Evolutionary conservation across 2,797 vertebrate genomes (phyloP).

Genomic region (Austrolebias charrua): DNA sequence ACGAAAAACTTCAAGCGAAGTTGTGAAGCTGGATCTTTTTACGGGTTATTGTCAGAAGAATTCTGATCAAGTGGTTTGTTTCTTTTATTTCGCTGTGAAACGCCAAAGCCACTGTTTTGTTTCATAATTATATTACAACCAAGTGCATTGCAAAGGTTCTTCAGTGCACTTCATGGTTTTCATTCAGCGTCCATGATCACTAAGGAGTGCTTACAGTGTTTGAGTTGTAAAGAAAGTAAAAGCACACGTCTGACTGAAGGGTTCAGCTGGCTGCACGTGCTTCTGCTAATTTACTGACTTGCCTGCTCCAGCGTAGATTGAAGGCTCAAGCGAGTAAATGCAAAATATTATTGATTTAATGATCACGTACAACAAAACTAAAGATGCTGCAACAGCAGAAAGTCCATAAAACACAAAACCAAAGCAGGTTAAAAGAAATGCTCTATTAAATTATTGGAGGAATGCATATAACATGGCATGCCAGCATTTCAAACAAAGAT

Average conservation of each 20-base stretch:
- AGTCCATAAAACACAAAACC: background rate
- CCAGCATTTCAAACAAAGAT: too few species aligned
- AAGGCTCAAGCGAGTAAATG: background rate
- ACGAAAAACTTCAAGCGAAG: conserved; percentile 38
- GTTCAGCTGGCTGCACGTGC: background rate
- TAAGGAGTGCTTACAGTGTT: too few species aligned
- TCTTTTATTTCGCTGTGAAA: background rate
- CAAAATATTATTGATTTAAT: background rate
- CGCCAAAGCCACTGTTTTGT: background rate
- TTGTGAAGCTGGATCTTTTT: conserved; percentile 11
- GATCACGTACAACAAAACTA: background rate
- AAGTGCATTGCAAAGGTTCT: too few species aligned
- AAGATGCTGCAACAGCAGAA: background rate
- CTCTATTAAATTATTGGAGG: too few species aligned
- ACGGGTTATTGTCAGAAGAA: conserved; percentile 7
- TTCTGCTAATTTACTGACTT: background rate
- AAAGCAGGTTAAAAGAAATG: background rate
- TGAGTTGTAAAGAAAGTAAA: too few species aligned
- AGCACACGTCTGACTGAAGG: too few species aligned
- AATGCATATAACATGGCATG: too few species aligned
- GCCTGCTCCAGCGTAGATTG: background rate
- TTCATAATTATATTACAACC: too few species aligned
- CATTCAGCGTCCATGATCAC: too few species aligned
- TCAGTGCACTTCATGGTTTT: too few species aligned
- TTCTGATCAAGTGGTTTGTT: conserved; percentile 17